Conservation (phyloP, 2,113 vertebrate species). For the Callithrix jacchus region DNA sequence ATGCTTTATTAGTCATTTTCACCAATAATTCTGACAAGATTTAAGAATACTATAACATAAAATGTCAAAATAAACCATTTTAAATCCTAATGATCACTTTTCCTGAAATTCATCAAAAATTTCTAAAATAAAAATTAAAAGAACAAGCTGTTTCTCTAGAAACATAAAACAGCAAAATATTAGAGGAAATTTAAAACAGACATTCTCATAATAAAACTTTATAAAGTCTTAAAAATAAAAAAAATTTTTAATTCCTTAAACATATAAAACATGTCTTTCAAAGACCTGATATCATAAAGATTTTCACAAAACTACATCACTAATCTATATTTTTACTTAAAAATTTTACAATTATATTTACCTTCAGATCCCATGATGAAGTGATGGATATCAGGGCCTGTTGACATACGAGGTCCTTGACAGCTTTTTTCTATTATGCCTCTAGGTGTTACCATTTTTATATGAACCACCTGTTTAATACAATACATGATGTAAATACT, state of each 20-base stretch:
- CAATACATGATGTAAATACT: constrained; percentile 64
- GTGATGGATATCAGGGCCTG: constrained; percentile 97
- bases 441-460: constrained; percentile 98
- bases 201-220: constrained; percentile 56
- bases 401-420: constrained; percentile 97
- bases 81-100: constrained; percentile 13
- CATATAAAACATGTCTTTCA: constrained; percentile 38
- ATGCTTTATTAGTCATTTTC: background rate
- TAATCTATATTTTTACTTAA: constrained; percentile 46
- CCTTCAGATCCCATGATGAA: constrained; percentile 99
- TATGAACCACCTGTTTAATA: constrained; percentile 92
- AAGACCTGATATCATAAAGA: constrained; percentile 50
- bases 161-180: constrained; percentile 43
- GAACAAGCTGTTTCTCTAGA: constrained; percentile 1
- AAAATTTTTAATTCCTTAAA: constrained; percentile 35
- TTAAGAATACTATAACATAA: background rate
- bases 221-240: constrained; percentile 54
- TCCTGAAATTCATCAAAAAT: constrained; percentile 51
- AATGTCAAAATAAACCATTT: constrained; percentile 33
- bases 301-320: constrained; percentile 54
- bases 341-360: constrained; percentile 79
- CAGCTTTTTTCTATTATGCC: constrained; percentile 98
- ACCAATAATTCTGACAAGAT: background rate
- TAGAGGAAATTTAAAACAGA: constrained; percentile 34
- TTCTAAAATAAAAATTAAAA: constrained; percentile 40